Conservation (phyloP, 2,113 vertebrate species). For the Naja naja region DNA sequence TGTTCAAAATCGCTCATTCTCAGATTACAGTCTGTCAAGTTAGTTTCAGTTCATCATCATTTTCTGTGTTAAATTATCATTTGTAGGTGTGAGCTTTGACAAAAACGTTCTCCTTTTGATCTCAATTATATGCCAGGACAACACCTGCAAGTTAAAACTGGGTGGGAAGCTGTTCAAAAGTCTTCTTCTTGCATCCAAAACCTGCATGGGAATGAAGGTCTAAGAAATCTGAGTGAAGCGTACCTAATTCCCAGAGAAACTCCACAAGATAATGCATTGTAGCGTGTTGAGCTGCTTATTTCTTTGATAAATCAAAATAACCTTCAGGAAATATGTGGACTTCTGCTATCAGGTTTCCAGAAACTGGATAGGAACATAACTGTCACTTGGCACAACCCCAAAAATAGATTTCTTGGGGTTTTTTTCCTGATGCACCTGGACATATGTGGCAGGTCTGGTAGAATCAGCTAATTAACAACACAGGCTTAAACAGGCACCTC, state of each 20-base stretch:
- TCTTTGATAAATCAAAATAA: conserved; percentile 78
- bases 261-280: conserved; percentile 68
- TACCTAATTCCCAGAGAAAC: conserved; percentile 74
- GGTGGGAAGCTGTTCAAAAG: conserved; percentile 54
- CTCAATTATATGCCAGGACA: conserved; percentile 47
- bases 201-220: conserved; percentile 68
- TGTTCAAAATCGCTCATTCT: conserved; percentile 51
- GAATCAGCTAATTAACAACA: conserved; percentile 89
- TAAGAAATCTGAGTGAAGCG: conserved; percentile 71
- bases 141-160: conserved; percentile 61
- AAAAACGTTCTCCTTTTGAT: conserved; percentile 62
- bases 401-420: conserved; percentile 67
- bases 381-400: conserved; percentile 78
- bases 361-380: conserved; percentile 76
- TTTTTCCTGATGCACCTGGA: conserved; percentile 82
- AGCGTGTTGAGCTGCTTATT: conserved; percentile 73
- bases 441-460: conserved; percentile 81
- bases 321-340: conserved; percentile 73
- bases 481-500: conserved; percentile 89
- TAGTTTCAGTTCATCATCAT: conserved; percentile 61
- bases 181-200: conserved; percentile 65
- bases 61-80: conserved; percentile 66
- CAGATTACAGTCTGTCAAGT: conserved; percentile 49
- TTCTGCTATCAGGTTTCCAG: conserved; percentile 73
- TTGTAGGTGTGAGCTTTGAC: conserved; percentile 68